These are phyloP conservation scores for Isichthys henryi DNA, from an alignment of 2,113 vertebrate species.

Conservation along the genomic window DNA sequence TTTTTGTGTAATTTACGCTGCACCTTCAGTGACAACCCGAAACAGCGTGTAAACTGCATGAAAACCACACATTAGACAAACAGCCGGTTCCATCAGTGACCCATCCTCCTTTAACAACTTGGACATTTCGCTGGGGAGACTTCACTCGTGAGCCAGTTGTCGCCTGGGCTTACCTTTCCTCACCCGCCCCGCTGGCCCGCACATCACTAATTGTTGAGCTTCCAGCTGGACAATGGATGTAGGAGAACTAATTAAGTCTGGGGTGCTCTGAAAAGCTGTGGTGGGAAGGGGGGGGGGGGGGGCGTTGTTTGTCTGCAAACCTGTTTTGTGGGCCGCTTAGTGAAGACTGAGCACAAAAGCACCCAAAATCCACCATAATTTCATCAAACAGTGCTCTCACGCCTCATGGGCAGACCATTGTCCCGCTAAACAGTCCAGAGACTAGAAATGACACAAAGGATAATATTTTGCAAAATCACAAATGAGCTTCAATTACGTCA, in stretches of 20 bases:
- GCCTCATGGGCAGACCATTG: slow-evolving; percentile 9
- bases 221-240: slow-evolving; percentile 27
- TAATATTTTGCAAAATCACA: slow-evolving; percentile 47
- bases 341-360: slow-evolving; percentile 23
- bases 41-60: not conserved
- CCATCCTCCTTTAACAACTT: not conserved
- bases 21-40: not conserved
- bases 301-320: slow-evolving; percentile 27
- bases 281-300: slow-evolving; percentile 29
- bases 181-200: not conserved
- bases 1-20: not conserved
- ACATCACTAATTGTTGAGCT: slow-evolving; percentile 23
- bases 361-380: slow-evolving; percentile 40
- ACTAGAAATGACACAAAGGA: slow-evolving; percentile 28
- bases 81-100: not conserved
- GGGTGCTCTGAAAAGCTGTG: slow-evolving; percentile 28
- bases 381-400: slow-evolving; percentile 19
- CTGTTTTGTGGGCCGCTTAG: slow-evolving; percentile 34
- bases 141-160: not conserved
- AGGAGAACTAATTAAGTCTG: slow-evolving; percentile 38
- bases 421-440: not conserved
- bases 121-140: not conserved
- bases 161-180: not conserved
- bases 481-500: slow-evolving; percentile 43
- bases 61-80: not conserved